phyloP scores from a whole-genome alignment of 2,888 invertebrate species.

The Aspidapion aeneum region DNA sequence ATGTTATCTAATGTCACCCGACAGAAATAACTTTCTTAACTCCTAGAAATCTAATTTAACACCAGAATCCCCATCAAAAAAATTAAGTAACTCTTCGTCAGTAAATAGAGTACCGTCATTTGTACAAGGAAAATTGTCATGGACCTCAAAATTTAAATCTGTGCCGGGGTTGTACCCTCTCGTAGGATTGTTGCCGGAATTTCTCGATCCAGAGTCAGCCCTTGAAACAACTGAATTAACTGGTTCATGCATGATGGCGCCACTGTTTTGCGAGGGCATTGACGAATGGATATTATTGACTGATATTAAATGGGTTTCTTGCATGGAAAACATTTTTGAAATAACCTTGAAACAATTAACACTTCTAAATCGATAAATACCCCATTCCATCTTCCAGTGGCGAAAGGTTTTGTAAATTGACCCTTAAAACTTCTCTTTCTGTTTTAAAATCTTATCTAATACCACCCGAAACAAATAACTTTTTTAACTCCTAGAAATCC shows the following conservation, averaged over 20 bases:
- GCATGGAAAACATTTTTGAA: no score
- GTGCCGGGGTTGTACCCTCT: conserved; percentile 50
- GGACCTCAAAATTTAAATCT: conserved; percentile 81
- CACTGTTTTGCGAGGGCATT: background rate
- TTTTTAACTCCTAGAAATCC: conserved; percentile 33
- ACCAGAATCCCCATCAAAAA: conserved; percentile 70
- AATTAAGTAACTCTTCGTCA: conserved; percentile 79
- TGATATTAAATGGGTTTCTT: conserved; percentile 63
- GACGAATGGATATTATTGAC: no score
- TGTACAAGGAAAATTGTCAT: conserved; percentile 71
- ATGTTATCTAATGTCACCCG: no score
- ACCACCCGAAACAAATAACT: conserved; percentile 15
- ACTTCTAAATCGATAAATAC: no score
- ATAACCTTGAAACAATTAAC: no score
- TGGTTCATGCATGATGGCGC: no score
- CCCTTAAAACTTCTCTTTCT: no score
- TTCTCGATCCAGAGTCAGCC: no score
- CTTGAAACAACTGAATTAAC: no score
- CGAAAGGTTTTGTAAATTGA: no score
- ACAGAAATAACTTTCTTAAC: no score
- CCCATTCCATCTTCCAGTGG: no score
- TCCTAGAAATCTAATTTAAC: conserved; percentile 57
- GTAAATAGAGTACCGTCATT: conserved; percentile 73
- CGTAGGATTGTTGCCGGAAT: conserved; percentile 43
- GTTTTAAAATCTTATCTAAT: background rate